Evolutionary conservation across 2,888 invertebrate genomes (phyloP).

Genomic region (Tipula unca): DNA sequence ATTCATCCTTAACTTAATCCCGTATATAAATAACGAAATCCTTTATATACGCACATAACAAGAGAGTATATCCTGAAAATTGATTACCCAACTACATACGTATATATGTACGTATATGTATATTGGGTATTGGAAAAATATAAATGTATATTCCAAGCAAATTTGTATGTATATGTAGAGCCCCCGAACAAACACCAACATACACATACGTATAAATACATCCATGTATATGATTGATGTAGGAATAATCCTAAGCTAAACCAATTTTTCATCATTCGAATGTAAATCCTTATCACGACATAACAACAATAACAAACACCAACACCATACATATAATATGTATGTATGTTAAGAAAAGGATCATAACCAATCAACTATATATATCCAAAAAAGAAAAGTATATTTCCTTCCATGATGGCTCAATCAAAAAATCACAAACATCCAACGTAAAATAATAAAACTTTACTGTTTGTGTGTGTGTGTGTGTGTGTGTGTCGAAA

Average conservation of each 20-base stretch:
- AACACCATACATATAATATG: background rate
- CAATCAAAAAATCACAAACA: constrained; percentile 2
- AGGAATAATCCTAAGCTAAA: background rate
- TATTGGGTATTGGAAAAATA: background rate
- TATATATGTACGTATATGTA: background rate
- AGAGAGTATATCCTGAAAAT: background rate
- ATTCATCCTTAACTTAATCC: background rate
- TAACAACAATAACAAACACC: constrained; percentile 8
- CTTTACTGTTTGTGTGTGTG: background rate
- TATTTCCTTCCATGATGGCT: background rate
- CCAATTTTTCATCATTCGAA: constrained; percentile 14
- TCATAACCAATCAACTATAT: background rate
- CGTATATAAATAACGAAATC: background rate
- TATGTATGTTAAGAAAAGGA: background rate
- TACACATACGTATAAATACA: no score
- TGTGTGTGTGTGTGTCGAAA: background rate
- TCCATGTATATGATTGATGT: background rate
- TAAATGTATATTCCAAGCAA: background rate
- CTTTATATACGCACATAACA: background rate
- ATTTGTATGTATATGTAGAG: background rate
- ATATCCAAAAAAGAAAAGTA: background rate
- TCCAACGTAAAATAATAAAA: background rate
- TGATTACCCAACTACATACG: background rate
- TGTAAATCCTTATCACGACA: constrained; percentile 8
- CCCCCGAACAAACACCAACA: background rate